Evolutionary conservation across 1,140 invertebrate species (phyloP).

Genomic region (Caerostris extrusa): DNA sequence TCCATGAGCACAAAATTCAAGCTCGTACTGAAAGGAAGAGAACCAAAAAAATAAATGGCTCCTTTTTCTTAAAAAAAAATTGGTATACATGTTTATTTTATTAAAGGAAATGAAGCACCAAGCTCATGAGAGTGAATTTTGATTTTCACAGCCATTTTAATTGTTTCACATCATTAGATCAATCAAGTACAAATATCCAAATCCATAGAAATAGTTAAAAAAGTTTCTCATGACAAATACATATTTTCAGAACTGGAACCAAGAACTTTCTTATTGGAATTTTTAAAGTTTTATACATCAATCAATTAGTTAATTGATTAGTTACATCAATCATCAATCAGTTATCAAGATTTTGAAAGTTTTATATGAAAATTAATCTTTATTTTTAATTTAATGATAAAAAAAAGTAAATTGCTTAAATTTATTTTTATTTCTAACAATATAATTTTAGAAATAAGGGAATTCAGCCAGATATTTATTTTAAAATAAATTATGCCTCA

Average conservation of each 20-base stretch:
- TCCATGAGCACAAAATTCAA: constrained; percentile 52
- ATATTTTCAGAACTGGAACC: background rate
- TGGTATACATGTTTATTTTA: constrained; percentile 30
- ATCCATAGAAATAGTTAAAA: background rate
- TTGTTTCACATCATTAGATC: background rate
- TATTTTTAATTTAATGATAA: too few relatives aligned
- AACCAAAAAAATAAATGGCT: constrained; percentile 47
- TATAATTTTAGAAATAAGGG: too few relatives aligned
- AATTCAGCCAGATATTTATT: too few relatives aligned
- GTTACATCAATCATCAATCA: too few relatives aligned
- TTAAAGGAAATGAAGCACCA: constrained; percentile 35
- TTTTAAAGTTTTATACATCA: background rate
- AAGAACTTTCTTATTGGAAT: background rate
- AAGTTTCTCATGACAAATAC: background rate
- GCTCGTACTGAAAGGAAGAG: constrained; percentile 49
- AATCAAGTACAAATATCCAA: background rate
- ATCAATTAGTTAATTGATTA: too few relatives aligned
- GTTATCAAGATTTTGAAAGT: too few relatives aligned
- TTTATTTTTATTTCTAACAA: too few relatives aligned
- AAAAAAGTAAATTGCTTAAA: too few relatives aligned
- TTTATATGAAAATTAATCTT: too few relatives aligned
- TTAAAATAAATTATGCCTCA: too few relatives aligned
- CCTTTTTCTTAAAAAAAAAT: constrained; percentile 13
- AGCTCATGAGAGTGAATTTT: constrained; percentile 45
- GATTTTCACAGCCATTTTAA: background rate